Percentiles rank a stretch among this genome's conserved stretches.
Evolutionary conservation across 2,888 invertebrate species (phyloP).

Genomic region (Bellardia pandia): DNA sequence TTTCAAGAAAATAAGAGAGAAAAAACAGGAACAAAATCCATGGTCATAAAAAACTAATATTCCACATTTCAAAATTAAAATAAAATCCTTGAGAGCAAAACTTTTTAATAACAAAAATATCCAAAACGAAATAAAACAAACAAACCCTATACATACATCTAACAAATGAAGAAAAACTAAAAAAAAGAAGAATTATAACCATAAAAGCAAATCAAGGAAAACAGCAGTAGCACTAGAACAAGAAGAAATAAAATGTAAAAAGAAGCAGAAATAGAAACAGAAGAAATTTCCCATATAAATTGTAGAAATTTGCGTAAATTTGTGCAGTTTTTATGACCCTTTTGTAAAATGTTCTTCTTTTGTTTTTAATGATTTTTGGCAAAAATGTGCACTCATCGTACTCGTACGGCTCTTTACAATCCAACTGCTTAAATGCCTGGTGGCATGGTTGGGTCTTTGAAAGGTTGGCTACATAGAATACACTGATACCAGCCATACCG

Average conservation of each 20-base stretch:
- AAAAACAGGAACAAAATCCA: conserved; percentile 30
- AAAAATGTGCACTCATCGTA: conserved; percentile 55
- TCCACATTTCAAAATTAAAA: conserved; percentile 68
- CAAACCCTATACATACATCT: conserved; percentile 7
- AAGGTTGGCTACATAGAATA: conserved; percentile 13
- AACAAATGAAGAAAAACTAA: conserved; percentile 26
- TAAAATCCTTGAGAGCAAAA: conserved; percentile 72
- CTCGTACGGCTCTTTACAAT: background rate
- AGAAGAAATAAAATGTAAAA: conserved; percentile 26
- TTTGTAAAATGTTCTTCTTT: conserved; percentile 70
- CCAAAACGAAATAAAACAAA: conserved; percentile 52
- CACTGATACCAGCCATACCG: conserved; percentile 1
- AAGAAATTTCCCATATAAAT: conserved; percentile 68
- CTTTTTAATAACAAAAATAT: conserved; percentile 70
- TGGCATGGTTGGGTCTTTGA: conserved; percentile 50
- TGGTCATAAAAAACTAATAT: conserved; percentile 67
- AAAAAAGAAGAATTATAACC: conserved; percentile 46
- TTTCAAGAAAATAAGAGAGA: conserved; percentile 13
- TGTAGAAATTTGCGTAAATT: conserved; percentile 74
- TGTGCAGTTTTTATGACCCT: conserved; percentile 73
- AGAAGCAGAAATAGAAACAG: conserved; percentile 34
- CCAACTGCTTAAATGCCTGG: background rate
- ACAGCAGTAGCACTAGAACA: conserved; percentile 4
- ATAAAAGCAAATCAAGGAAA: conserved; percentile 58
- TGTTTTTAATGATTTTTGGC: conserved; percentile 74